Conservation (phyloP, 2,888 invertebrate species). For the Leptarthrus brevirostris region DNA sequence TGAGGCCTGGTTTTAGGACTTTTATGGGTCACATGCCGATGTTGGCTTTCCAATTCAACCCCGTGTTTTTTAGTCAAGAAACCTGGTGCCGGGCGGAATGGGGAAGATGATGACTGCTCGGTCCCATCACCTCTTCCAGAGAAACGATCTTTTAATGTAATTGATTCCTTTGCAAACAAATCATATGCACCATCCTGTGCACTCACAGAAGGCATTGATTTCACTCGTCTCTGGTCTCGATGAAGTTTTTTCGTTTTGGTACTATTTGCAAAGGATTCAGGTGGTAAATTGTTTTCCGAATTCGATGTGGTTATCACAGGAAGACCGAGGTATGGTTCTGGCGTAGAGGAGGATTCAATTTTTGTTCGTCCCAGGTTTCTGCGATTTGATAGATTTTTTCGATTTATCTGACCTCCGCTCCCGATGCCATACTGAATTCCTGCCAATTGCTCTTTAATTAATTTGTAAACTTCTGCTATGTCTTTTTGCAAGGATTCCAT, state of each 20-base stretch:
- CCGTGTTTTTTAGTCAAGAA: background rate
- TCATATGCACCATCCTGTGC: constrained; percentile 20
- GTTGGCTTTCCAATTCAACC: background rate
- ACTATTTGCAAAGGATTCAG: background rate
- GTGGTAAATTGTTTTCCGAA: constrained; percentile 7
- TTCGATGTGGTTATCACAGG: background rate
- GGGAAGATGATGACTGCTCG: background rate
- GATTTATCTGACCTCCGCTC: background rate
- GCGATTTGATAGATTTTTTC: background rate
- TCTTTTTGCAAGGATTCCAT: background rate
- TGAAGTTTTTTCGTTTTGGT: constrained; percentile 20
- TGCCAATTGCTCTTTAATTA: constrained; percentile 15
- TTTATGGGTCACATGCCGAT: background rate
- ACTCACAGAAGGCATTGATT: background rate
- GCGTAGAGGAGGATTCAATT: constrained; percentile 8
- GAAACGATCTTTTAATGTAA: constrained; percentile 24
- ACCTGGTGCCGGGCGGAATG: background rate
- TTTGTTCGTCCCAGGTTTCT: background rate
- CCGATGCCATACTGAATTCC: background rate
- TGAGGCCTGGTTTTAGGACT: background rate
- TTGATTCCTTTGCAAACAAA: constrained; percentile 22
- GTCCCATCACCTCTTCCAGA: background rate
- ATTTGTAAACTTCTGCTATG: background rate
- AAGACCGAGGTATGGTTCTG: background rate
- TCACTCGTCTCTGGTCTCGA: background rate